Conservation (phyloP, 2,113 vertebrate species). For the Drymodes brunneopygia region DNA sequence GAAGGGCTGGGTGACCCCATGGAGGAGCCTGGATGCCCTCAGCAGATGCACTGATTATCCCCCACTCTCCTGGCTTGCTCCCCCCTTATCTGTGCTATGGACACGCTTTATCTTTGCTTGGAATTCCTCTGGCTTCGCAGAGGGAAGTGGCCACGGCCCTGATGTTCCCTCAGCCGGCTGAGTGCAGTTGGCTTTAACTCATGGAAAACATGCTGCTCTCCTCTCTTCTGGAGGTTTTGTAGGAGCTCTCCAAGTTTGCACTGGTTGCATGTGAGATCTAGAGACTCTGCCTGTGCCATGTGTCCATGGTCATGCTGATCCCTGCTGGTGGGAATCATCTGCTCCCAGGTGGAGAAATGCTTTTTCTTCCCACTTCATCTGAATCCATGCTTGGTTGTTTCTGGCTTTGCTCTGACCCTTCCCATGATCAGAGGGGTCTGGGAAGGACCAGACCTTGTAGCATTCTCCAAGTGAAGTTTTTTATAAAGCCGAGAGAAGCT, state of each 20-base stretch:
- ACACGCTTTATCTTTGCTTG: neutral
- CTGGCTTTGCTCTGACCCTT: neutral
- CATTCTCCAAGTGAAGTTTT: neutral
- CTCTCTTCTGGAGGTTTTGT: fast-evolving
- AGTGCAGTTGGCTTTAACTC: neutral
- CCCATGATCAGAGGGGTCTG: neutral
- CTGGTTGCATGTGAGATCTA: neutral
- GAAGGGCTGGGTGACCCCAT: neutral
- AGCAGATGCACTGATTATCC: neutral
- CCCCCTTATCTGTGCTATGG: neutral
- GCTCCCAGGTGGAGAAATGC: neutral
- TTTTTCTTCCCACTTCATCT: fast-evolving
- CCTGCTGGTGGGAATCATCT: fast-evolving
- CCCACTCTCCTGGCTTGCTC: neutral
- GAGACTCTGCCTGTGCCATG: fast-evolving
- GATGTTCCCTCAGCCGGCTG: neutral
- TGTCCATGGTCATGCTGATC: fast-evolving
- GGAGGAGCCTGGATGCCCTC: neutral
- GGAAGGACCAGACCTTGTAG: neutral
- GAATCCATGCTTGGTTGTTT: neutral
- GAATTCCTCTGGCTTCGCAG: neutral
- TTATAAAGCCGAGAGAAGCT: neutral
- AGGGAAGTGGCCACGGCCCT: neutral
- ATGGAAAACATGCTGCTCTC: neutral
- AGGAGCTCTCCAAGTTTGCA: neutral